Evolutionary conservation across 2,888 invertebrate species (phyloP), one percentile per base, ranked within the genome.

Genomic region (Gerris lacustris): DNA sequence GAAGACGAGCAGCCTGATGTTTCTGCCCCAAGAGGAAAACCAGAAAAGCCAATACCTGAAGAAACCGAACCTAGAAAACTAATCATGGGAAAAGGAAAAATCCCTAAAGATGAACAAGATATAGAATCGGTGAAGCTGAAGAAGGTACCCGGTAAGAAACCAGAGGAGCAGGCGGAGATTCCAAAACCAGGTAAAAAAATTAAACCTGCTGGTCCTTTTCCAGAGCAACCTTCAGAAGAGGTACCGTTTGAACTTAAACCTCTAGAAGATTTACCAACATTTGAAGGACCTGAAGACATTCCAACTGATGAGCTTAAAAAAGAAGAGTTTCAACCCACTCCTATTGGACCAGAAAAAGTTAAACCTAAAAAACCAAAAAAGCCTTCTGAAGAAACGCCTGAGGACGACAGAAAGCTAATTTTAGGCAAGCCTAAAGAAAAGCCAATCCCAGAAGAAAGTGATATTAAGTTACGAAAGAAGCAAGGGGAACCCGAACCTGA

Each of bases 31-130:
- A 81, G 82, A 76, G 81, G 82, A 73, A 75, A 79, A 75, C 73
- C 80, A n/a, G 67, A 63, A 63, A 72, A 73, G 63, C 69, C 69
- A 44, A 6, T 82, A 76, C 80, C 64, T 6, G 64, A 83, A 73
- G 81, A 82, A 47, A 80, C 82, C 73, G 75, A 79, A 76, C 71
- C 80, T 72, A 77, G 81, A 77, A 80, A 82, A 71, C 74, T 84
- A 2, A 80, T 80, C 69, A 77, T 84, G 63, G 83, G 83, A 6
- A 84, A 85, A 77, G 85, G 85, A 15, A 83, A 84, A 75, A 78
- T 81, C 75, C 79, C 80, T 75, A 74, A 74, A 17, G 77, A 78
- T 9, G 74, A 72, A 11, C 47, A n/a, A n/a, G n/a, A 0, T 69
- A 73, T 0, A 76, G 72, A n/a, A n/a, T n/a, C n/a, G n/a, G n/a